Percentiles rank a stretch among this genome's conserved stretches.
Conservation (phyloP, 2,113 vertebrate species). For the Parus major region DNA sequence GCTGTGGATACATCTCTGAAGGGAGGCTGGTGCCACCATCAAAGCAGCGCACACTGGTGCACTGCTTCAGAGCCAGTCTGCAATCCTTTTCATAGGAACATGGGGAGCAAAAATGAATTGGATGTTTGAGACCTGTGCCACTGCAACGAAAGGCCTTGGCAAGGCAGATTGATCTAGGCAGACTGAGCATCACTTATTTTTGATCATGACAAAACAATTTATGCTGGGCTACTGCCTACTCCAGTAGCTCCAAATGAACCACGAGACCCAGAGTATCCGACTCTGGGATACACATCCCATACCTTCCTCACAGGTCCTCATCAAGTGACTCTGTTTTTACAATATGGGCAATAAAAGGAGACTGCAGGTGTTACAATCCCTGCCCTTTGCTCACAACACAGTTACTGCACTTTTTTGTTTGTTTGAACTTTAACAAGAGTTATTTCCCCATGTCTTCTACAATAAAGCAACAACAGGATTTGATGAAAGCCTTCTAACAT, state of each 20-base stretch:
- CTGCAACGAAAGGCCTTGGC: neutral
- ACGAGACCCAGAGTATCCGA: neutral
- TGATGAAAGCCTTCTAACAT: neutral
- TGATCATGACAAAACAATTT: neutral
- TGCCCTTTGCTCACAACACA: neutral
- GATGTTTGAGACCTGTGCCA: neutral
- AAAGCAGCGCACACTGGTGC: neutral
- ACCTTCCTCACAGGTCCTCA: neutral
- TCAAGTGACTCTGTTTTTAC: neutral
- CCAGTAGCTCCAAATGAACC: neutral
- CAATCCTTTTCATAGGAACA: neutral
- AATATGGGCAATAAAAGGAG: neutral
- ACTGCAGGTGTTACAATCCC: neutral
- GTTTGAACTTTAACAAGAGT: neutral
- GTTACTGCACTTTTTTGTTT: neutral
- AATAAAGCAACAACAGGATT: neutral
- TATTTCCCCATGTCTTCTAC: neutral
- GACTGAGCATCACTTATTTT: neutral
- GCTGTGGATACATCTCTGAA: neutral
- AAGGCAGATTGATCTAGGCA: neutral
- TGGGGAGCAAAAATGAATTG: neutral
- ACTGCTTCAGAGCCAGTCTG: accelerated
- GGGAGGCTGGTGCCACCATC: neutral
- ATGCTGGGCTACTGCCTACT: neutral
- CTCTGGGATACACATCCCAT: neutral